Evolutionary conservation across 2,113 vertebrate genomes (phyloP).

Genomic region (Cricetomys ansorgei): DNA sequence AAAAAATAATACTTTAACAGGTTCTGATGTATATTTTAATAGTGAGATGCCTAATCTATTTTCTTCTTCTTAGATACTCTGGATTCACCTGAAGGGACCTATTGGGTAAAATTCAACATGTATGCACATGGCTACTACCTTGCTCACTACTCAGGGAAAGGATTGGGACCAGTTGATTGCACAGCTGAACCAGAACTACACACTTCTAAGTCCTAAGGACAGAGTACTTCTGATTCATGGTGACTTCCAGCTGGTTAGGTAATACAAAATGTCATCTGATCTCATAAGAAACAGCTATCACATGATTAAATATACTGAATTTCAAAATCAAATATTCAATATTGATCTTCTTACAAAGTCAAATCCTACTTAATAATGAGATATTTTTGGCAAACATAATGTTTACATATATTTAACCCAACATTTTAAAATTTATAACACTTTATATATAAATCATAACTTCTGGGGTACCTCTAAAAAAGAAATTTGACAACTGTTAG

Average conservation of each 20-base stretch:
- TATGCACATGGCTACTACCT: conserved; percentile 90
- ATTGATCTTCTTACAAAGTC: neutral
- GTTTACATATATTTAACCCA: conserved; percentile 27
- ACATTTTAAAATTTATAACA: conserved; percentile 37
- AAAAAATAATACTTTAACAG: too few relatives aligned
- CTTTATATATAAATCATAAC: conserved; percentile 31
- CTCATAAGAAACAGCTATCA: conserved; percentile 6
- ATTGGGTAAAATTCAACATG: conserved; percentile 89
- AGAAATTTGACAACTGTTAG: neutral
- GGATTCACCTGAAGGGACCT: conserved; percentile 82
- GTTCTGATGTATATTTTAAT: neutral
- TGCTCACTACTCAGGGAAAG: conserved; percentile 88
- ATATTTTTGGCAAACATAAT: neutral
- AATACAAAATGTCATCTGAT: conserved; percentile 60
- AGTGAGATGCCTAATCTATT: conserved; percentile 5
- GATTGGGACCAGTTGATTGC: conserved; percentile 87
- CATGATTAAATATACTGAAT: neutral
- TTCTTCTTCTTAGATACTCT: conserved; percentile 81
- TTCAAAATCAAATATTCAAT: conserved; percentile 14
- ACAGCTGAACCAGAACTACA: conserved; percentile 88
- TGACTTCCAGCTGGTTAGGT: conserved; percentile 89
- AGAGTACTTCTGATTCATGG: conserved; percentile 88
- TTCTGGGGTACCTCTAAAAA: neutral
- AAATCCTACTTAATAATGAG: neutral
- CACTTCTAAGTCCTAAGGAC: conserved; percentile 87